phyloP scores from a whole-genome alignment of 1,140 invertebrate species.

The Bathynomus jamesi region DNA sequence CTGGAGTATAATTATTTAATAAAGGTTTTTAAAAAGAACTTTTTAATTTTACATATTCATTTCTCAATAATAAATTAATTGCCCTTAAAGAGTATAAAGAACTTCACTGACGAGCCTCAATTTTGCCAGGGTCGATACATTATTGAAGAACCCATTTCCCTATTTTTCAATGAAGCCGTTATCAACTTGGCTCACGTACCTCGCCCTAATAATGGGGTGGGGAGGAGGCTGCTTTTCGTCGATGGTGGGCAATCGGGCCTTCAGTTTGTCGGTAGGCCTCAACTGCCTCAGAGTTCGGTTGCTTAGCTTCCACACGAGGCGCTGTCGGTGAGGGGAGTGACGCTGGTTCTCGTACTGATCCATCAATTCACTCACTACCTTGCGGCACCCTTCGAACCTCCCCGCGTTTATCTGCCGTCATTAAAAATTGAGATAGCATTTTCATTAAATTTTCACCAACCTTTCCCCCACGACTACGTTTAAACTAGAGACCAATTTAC shows the following conservation, averaged over 20 bases:
- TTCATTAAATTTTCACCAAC: conserved; percentile 4
- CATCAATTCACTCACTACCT: conserved; percentile 53
- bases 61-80: too few relatives aligned
- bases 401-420: conserved; percentile 56
- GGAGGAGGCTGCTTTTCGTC: conserved; percentile 47
- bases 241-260: conserved; percentile 61
- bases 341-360: conserved; percentile 61
- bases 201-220: conserved; percentile 24
- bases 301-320: conserved; percentile 57
- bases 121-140: too few relatives aligned
- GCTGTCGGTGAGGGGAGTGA: conserved; percentile 60
- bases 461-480: not conserved
- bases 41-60: too few relatives aligned
- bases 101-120: too few relatives aligned
- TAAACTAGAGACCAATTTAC: not conserved
- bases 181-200: too few relatives aligned
- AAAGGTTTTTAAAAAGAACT: too few relatives aligned
- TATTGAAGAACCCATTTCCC: too few relatives aligned
- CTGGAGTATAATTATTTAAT: too few relatives aligned
- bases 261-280: conserved; percentile 63
- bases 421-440: conserved; percentile 13
- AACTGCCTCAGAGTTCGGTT: conserved; percentile 50
- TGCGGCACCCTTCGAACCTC: conserved; percentile 53
- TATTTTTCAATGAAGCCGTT: too few relatives aligned
- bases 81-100: too few relatives aligned